Evolutionary conservation across 2,888 invertebrate genomes (phyloP), one percentile per base, ranked within the genome.

Genomic region (Cataglyphis altisquamis): DNA sequence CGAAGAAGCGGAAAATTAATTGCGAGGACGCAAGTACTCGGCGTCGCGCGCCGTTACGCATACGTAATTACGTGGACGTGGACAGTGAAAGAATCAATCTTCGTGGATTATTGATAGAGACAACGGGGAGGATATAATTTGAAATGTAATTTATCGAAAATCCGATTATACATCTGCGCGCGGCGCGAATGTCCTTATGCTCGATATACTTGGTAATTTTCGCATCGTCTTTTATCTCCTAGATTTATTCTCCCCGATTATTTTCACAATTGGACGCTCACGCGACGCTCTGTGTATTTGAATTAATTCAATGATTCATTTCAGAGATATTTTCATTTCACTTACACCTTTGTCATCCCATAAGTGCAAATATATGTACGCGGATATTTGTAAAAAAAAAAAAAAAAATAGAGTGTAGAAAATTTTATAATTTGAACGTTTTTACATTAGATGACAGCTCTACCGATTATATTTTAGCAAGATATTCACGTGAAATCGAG

Each of bases 1-100:
- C 91, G 90, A 90, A 91, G 92, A 92, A 92, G 91, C 87, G 82
- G 90, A 86, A 88, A 92, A 92, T 92, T 92, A 91, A 92, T 92
- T 91, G 92, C 90, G 86, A 85, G 89, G 88, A 87, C 89, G 88
- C 75, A 70, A 67, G 81, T 80, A 83, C 66, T 57, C 77, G 82
- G 82, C 64, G 77, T 74, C 67, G 77, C 64, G 78, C 80, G 78
- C 70, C 81, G 84, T 29, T 68, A 64, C 70, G 82, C 83, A 84
- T 82, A 82, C 83, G 45, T 62, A 68, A 85, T 86, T 41, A 74
- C 63, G 74, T 75, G 67, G 32, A 73, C 82, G 68, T 75, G 78
- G 18, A 84, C 64, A 81, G 74, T 15, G 66, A 62, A 84, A 86
- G 64, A 82, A 80, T 80, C 78, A 82, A 82, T 84, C 87, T 80